Base-by-base conservation (phyloP, 2,888 invertebrate genomes). In the Malthinus seriepunctatus region DNA sequence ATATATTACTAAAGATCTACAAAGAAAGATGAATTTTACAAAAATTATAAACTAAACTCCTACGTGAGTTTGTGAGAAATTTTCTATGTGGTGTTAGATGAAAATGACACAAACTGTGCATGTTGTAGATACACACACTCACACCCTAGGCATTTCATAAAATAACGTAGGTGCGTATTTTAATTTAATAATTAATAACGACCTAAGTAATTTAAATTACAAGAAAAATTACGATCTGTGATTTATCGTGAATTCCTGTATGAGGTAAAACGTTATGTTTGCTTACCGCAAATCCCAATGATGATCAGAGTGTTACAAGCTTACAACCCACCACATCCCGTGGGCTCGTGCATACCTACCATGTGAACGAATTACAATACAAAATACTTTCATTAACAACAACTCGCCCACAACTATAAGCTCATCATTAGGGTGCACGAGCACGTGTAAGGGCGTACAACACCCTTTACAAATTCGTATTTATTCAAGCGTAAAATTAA, bases 291-390 rank as follows among this genome's bases (percentile, higher is more conserved):
- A 51, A 57, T 58, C 49, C 37, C 31, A 44, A 58, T 50, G 58
- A 58, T 58, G 39, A 42, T 42, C 52, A 49, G 37, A 23, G 23
- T 23, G 23, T 23, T 5, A 23, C n/a, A n/a, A n/a, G 42, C 35
- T 38, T 46, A 51, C 56, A 14, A n/a, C 51, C 56, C 32, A 42
- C 56, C 32, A 42, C 46, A 42, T 23, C n/a, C 9, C 44, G 49
- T 49, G 53, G 51, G 58, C 50, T 49, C 35, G 35, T 56, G 56
- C 51, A 51, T 47, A 39, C 51, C 51, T 38, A 56, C 45, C 58
- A 44, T 39, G 48, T 53, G 45, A 49, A 39, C 49, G 53, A 52
- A 49, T 52, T 50, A 50, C 42, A 49, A 48, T 54, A 23, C 39
- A 14, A 42, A 42, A 42, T 42, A 37, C 46, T 46, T 53, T 47